phyloP scores from a whole-genome alignment of 2,888 invertebrate species.

The Watsonalla binaria region DNA sequence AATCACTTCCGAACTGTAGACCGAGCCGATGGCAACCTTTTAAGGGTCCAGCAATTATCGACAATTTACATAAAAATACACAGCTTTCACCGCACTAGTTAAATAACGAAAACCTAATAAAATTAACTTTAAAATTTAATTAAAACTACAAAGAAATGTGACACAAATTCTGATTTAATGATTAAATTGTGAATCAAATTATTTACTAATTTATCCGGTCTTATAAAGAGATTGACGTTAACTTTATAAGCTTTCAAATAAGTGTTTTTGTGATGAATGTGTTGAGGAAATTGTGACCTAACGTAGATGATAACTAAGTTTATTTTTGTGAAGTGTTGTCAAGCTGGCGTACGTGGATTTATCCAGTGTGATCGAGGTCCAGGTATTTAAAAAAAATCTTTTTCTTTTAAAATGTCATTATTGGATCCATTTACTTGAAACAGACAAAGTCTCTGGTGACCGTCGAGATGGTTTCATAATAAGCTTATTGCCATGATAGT shows the following conservation, averaged over 20 bases:
- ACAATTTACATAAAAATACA: constrained; percentile 60
- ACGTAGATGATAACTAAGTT: constrained; percentile 18
- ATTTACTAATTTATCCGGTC: no score
- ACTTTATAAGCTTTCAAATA: constrained; percentile 14
- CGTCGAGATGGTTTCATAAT: no score
- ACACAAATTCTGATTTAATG: not conserved
- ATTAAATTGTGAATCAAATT: not conserved
- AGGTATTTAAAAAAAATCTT: constrained; percentile 78
- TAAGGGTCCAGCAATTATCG: constrained; percentile 67
- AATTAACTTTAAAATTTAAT: not conserved
- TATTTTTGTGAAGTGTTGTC: constrained; percentile 41
- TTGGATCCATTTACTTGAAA: no score
- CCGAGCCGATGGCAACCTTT: constrained; percentile 49
- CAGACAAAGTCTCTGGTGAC: no score
- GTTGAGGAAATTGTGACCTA: constrained; percentile 7
- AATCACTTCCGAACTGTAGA: constrained; percentile 61
- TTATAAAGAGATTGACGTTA: no score
- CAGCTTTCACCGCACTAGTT: constrained; percentile 53
- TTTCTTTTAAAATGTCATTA: no score
- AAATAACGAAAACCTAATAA: constrained; percentile 1
- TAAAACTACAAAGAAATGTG: not conserved
- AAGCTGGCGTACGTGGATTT: constrained; percentile 86
- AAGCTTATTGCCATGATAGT: no score
- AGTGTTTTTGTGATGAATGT: constrained; percentile 10
- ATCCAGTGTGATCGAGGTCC: constrained; percentile 86